Percentiles rank a stretch among this genome's conserved stretches.
Evolutionary conservation across 1,140 invertebrate genomes (phyloP).

Genomic region (Palaemon carinicauda): DNA sequence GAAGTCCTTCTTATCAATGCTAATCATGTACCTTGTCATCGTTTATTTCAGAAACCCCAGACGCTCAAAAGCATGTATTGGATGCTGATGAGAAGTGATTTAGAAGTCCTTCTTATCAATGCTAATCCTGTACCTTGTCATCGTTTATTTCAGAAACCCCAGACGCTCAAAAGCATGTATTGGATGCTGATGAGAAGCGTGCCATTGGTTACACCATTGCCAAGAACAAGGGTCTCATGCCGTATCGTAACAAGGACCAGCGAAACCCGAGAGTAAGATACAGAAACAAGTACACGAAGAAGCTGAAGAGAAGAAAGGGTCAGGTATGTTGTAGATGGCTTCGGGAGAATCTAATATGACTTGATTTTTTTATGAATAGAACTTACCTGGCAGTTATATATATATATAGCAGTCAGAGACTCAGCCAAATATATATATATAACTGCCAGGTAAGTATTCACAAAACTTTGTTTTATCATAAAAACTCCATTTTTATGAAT

Average conservation of each 20-base stretch:
- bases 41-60: too few relatives aligned
- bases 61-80: not conserved
- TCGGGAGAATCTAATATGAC: not conserved
- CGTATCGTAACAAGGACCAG: conserved; percentile 86
- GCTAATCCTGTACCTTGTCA: too few relatives aligned
- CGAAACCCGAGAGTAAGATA: conserved; percentile 94
- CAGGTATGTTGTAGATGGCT: conserved; percentile 70
- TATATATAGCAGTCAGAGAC: too few relatives aligned
- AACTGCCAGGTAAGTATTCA: too few relatives aligned
- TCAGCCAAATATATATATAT: too few relatives aligned
- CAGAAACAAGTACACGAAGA: conserved; percentile 89
- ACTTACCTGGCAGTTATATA: too few relatives aligned
- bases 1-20: too few relatives aligned
- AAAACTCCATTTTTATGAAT: too few relatives aligned
- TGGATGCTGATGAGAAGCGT: conserved; percentile 71
- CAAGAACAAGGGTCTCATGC: conserved; percentile 93
- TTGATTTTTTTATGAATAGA: not conserved
- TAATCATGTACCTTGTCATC: too few relatives aligned
- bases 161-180: not conserved
- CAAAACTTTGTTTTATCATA: too few relatives aligned
- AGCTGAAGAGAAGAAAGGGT: conserved; percentile 87
- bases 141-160: too few relatives aligned
- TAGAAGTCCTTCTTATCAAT: too few relatives aligned
- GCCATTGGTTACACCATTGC: conserved; percentile 91
- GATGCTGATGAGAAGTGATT: conserved; percentile 72